Evolutionary conservation across 2,797 vertebrate genomes (phyloP), one percentile per base, ranked within the genome.

Genomic region (Bovichtus diacanthus): DNA sequence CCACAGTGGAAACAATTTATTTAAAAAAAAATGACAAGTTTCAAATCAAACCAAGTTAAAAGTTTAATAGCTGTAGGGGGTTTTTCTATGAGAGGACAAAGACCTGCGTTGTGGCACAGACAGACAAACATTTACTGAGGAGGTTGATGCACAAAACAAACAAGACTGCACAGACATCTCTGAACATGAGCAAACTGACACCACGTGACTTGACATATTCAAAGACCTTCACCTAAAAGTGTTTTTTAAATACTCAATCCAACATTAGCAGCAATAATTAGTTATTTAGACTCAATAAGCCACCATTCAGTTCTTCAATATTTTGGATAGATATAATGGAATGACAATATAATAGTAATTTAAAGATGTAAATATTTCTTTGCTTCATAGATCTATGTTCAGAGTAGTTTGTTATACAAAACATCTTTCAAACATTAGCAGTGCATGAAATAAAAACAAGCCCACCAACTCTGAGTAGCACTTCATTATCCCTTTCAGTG

Each of bases 221-320:
- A 83, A 79, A 47, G 77, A 81, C 66, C 74, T 88, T 87, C 70
- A 87, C 74, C 60, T 70, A 46, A 72, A 67, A 64, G 29, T 78
- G 29, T 78, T 64, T 47, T 81, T 41, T 59, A 84, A 82, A 83
- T 38, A 63, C 41, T 41, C 54, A 63, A 85, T 85, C 78, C 65
- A 80, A 87, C 85, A 80, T 87, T 91, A 92, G 93, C 90, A 95
- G 93, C 94, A 93, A 86, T 64, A n/a, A n/a, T n/a, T n/a, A 77
- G 72, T 82, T 86, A 23, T 74, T 84, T 64, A 50, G 56, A 84
- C 65, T 79, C 60, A 81, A 68, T 44, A 47, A 73, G 41, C 81
- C 79, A 85, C 76, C 64, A 59, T 80, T 78, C 27, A 61, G 67
- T 44, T 78, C 60, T 77, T 85, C 75, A 84, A 50, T 62, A 50